phyloP scores from a whole-genome alignment of 2,888 invertebrate species.

The Mesorhabditis sp. region DNA sequence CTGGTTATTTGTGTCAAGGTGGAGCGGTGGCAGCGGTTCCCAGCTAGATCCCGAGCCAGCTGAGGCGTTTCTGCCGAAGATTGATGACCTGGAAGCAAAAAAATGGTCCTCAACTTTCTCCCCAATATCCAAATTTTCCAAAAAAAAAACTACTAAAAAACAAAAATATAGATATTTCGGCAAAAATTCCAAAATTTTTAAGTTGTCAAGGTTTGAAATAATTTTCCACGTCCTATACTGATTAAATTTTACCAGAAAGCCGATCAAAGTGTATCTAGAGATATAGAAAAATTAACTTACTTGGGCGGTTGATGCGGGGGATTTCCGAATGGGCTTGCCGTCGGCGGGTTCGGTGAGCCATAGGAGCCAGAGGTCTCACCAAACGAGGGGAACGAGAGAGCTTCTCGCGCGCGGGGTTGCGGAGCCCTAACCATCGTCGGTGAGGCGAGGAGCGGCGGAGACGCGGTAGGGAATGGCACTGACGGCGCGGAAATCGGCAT shows the following conservation, averaged over 20 bases:
- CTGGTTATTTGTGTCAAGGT: conserved; percentile 6
- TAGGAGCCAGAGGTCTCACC: neutral
- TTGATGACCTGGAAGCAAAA: neutral
- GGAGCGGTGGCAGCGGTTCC: conserved; percentile 1
- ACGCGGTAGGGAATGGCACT: conserved; percentile 26
- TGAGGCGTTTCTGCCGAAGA: neutral
- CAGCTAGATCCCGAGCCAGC: neutral
- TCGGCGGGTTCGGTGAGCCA: neutral
- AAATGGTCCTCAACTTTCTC: neutral
- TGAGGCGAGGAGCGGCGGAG: neutral
- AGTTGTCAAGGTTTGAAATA: too few species aligned
- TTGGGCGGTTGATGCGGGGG: conserved; percentile 3
- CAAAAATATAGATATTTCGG: too few species aligned
- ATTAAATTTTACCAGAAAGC: too few species aligned
- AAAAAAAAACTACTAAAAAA: too few species aligned
- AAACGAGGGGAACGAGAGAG: neutral
- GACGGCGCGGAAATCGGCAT: neutral
- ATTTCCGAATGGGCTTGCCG: neutral
- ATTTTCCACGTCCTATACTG: too few species aligned
- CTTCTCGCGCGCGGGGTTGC: neutral
- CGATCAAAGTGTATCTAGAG: neutral
- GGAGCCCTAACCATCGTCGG: neutral
- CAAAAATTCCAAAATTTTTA: too few species aligned
- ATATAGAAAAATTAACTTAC: neutral
- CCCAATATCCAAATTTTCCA: too few species aligned